Evolutionary conservation across 2,797 vertebrate species (phyloP).

Genomic region (Urosaurus nigricauda): DNA sequence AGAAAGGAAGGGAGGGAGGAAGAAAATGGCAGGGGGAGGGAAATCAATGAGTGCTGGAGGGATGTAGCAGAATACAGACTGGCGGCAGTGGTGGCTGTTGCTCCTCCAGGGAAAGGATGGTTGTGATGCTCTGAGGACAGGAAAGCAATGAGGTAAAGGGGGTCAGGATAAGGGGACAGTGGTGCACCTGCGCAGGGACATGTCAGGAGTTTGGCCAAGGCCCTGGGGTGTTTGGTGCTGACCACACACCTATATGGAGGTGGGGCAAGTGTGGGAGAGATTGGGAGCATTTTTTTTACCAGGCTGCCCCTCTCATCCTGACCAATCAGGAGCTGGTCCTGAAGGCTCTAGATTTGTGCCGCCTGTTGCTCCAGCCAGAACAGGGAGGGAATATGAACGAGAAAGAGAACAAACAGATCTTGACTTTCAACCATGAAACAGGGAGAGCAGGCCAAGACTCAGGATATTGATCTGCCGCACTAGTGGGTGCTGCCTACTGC

Average conservation of each 20-base stretch:
- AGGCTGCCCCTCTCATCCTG: conserved; percentile 80
- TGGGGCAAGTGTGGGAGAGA: background rate
- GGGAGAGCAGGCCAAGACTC: conserved; percentile 87
- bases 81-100: no score
- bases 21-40: conserved; percentile 72
- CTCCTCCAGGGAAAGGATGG: conserved; percentile 72
- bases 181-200: background rate
- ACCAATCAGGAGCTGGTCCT: conserved; percentile 69
- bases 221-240: no score
- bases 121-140: background rate
- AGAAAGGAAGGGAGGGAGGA: conserved; percentile 88
- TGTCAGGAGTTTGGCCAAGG: background rate
- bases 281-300: no score
- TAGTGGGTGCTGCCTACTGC: conserved; percentile 77
- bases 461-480: conserved; percentile 82
- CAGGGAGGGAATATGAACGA: conserved; percentile 58
- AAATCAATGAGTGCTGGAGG: conserved; percentile 91
- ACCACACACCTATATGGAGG: no score
- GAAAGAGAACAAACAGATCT: conserved; percentile 45
- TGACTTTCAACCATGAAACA: conserved; percentile 88
- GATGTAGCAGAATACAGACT: conserved; percentile 85
- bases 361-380: conserved; percentile 75
- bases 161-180: no score
- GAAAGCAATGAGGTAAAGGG: background rate
- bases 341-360: conserved; percentile 75